Percentiles rank a stretch among this genome's conserved stretches.
Conservation (phyloP, 2,797 vertebrate species). For the Melanotaenia maccullochi region DNA sequence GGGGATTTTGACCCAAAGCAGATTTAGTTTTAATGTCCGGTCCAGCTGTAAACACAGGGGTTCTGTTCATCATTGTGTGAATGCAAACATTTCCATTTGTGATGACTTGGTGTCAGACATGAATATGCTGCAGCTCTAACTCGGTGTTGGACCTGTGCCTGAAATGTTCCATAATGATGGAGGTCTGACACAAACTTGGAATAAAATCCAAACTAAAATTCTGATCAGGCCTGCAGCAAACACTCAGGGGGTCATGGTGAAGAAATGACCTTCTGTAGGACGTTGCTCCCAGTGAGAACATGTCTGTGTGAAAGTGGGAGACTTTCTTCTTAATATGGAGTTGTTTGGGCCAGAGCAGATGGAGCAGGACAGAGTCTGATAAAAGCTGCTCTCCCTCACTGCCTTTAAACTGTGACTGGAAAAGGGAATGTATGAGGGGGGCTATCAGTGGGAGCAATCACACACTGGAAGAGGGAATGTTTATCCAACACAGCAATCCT, state of each 20-base stretch:
- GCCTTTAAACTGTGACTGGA: conserved; percentile 83
- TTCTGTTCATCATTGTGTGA: too few species aligned
- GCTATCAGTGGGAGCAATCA: conserved; percentile 80
- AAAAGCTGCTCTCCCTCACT: conserved; percentile 47
- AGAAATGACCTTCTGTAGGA: conserved; percentile 19
- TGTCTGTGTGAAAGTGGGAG: background rate
- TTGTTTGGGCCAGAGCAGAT: conserved; percentile 46
- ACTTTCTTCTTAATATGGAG: conserved; percentile 72
- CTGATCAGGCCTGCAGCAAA: too few species aligned
- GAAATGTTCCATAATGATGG: too few species aligned
- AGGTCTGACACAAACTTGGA: too few species aligned
- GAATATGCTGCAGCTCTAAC: too few species aligned
- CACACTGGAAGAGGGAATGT: conserved; percentile 79
- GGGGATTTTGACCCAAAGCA: too few species aligned
- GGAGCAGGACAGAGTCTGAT: conserved; percentile 27
- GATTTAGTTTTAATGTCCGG: too few species aligned
- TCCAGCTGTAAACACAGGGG: too few species aligned
- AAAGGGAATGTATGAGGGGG: conserved; percentile 82
- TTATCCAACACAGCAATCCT: conserved; percentile 80
- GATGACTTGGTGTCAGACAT: too few species aligned
- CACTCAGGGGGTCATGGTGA: background rate
- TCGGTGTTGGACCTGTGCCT: too few species aligned
- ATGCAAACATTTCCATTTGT: too few species aligned
- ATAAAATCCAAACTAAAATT: too few species aligned
- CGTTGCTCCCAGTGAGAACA: background rate